Base-by-base conservation (phyloP, 92 coral and sea anemone genomes). In the Anthopleura xanthogrammica region DNA sequence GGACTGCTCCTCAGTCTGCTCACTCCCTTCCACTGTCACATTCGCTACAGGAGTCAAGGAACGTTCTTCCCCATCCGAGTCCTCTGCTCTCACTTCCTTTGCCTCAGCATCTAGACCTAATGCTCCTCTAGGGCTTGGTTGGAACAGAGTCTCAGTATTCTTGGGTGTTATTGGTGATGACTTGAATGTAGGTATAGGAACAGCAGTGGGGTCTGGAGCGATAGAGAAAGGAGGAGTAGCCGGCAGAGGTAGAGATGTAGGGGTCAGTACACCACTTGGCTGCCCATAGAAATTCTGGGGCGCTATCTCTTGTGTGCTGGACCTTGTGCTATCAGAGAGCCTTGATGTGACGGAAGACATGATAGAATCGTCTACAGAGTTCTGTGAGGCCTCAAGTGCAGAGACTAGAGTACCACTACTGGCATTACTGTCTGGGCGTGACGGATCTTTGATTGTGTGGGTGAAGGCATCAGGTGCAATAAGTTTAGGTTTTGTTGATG, bases 401-500 rank as follows among this genome's bases (percentile, higher is more conserved):
- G 98, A 89, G 56, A 95, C 98, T 56, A 85, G 77, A 10, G 98
- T 95, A 3, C 92, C 92, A 79, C 98, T 95, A 83, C 98, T 94
- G 13, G 79, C 83, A 52, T 76, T 80, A 42, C 85, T 88, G 23
- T 89, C 97, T n/a, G 93, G 88, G 48, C 85, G 91, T 36, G 93
- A 65, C 12, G 87, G 72, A n/a, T 75, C 86, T 78, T 83, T 89
- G 40, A 84, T 60, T 17, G 79, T 82, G 60, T 86, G 89, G 7
- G 92, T 83, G 77, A 95, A 95, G 13, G 98, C 98, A 73, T 94
- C 95, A 3, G 98, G 98, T 16, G 98, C 90, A 13, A 95, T 94
- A 2, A 95, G 95, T 72, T 93, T 95, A 0, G 92, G 85, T 22
- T 78, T 84, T 29, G 80, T 12, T 36, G 95, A 87, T 1, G 92